Evolutionary conservation across 1,140 invertebrate genomes (phyloP).

Genomic region (Pentalonia nigronervosa): DNA sequence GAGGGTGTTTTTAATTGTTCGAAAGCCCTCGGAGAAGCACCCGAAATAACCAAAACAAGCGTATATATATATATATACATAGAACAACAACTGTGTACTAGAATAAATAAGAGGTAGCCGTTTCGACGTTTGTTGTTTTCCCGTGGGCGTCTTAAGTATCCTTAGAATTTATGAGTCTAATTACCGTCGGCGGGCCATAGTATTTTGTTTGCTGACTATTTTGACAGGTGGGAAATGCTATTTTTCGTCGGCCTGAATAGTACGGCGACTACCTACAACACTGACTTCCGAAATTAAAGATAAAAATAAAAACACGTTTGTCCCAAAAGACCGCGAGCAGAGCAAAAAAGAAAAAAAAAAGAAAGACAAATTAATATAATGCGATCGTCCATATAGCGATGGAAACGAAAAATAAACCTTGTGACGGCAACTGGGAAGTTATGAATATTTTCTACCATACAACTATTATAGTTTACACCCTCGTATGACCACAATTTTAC

Average conservation of each 20-base stretch:
- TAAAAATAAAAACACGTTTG: conserved; percentile 4
- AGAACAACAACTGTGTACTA: not conserved
- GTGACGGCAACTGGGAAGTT: not conserved
- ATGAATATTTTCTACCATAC: not conserved
- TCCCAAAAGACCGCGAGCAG: not conserved
- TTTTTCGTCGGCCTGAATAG: not conserved
- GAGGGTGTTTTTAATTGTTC: not conserved
- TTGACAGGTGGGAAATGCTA: conserved; percentile 50
- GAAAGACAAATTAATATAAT: not conserved
- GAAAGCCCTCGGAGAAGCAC: not conserved
- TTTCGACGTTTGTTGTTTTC: conserved; percentile 43
- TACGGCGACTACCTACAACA: not conserved
- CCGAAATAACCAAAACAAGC: conserved; percentile 6
- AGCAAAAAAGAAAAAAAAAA: not conserved
- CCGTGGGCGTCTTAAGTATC: conserved; percentile 40
- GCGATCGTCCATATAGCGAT: not conserved
- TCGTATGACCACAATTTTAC: not conserved
- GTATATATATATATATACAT: not conserved
- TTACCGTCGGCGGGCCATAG: conserved; percentile 20
- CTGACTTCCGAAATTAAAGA: conserved; percentile 23
- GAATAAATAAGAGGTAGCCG: conserved; percentile 49
- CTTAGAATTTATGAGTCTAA: conserved; percentile 34
- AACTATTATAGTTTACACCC: too few relatives aligned
- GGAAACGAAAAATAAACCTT: not conserved
- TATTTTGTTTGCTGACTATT: conserved; percentile 50